Base-by-base conservation (phyloP, 2,797 vertebrate genomes). In the Pseudochromis fuscus region DNA sequence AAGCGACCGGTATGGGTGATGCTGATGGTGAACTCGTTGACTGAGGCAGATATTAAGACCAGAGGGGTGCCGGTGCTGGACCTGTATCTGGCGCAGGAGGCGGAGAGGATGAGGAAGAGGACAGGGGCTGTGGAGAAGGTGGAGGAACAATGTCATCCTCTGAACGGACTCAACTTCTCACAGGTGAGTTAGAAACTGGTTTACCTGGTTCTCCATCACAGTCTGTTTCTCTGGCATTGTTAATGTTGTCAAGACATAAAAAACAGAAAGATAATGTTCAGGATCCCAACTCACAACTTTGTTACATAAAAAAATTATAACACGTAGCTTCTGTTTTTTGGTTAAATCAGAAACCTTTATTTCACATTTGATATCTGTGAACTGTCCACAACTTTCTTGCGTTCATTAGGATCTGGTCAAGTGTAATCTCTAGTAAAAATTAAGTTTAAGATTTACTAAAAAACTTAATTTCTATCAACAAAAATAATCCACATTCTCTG, bases 21-120 rank as follows among this genome's bases (percentile, higher is more conserved):
- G 96, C 88, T 97, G 73, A 97, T 96, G 95, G 95, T 97, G 82
- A 97, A 96, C 83, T 97, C 95, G 0, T 80, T 97, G 80, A 97
- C 96, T 0, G 95, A 98, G 83, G 94, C 94, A 1, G 96, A 96
- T 67, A 93, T 96, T 50, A 96, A 95, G 86, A 96, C 95, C 0
- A 86, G 95, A 3, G 96, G 97, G 0, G 94, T 96, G 31, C 96
- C 96, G 0, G 95, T 97, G 31, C 83, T 97, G 82, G 96, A 97
- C 87, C 87, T 97, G 21, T 96, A 96, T 83, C 91, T 98, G 69
- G 96, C 96, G 5, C 96, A 97, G 90, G 96, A 97, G 89, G 96
- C 96, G 0, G 95, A 97, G 85, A 85, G 95, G 55, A 95, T 96
- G 87, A 93, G 90, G 86, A 98, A 98, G 78, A 94, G 89, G 82